Evolutionary conservation across 2,113 vertebrate species (phyloP).

Genomic region (Cynoglossus semilaevis): DNA sequence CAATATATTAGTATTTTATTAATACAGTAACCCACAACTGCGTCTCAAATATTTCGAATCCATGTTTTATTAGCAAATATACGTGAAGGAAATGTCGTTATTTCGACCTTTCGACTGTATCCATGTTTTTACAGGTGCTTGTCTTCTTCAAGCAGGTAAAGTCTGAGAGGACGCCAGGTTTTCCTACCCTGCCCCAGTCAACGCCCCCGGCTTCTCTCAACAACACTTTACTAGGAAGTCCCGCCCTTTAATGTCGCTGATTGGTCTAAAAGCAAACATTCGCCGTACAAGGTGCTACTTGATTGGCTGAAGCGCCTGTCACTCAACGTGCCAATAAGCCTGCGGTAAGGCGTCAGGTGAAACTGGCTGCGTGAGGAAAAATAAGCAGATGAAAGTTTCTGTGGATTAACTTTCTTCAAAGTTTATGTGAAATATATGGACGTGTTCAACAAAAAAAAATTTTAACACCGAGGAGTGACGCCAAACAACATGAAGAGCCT

Average conservation of each 20-base stretch:
- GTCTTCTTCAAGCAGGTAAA: conserved; percentile 54
- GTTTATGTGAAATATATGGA: conserved; percentile 9
- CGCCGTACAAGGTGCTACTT: background rate
- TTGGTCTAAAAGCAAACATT: conserved; percentile 43
- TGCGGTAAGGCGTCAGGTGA: conserved; percentile 77
- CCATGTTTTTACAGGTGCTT: conserved; percentile 22
- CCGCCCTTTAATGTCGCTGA: conserved; percentile 47
- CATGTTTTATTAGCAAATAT: no score
- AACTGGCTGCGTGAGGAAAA: conserved; percentile 58
- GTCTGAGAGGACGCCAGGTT: conserved; percentile 52
- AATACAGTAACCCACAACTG: no score
- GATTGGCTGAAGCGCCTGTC: conserved; percentile 53
- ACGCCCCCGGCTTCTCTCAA: conserved; percentile 35
- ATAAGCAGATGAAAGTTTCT: conserved; percentile 33
- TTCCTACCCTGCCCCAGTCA: conserved; percentile 37
- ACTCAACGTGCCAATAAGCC: conserved; percentile 34
- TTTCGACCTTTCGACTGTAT: no score
- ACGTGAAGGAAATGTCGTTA: no score
- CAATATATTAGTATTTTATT: no score
- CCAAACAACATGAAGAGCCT: conserved; percentile 86
- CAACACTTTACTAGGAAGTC: conserved; percentile 66
- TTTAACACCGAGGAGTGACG: conserved; percentile 1
- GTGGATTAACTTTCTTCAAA: conserved; percentile 21
- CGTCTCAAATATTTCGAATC: no score
- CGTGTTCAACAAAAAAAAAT: background rate